These are phyloP conservation scores for Capreolus pygargus DNA, from an alignment of 2,113 vertebrate genomes.

Conservation along the genomic window DNA sequence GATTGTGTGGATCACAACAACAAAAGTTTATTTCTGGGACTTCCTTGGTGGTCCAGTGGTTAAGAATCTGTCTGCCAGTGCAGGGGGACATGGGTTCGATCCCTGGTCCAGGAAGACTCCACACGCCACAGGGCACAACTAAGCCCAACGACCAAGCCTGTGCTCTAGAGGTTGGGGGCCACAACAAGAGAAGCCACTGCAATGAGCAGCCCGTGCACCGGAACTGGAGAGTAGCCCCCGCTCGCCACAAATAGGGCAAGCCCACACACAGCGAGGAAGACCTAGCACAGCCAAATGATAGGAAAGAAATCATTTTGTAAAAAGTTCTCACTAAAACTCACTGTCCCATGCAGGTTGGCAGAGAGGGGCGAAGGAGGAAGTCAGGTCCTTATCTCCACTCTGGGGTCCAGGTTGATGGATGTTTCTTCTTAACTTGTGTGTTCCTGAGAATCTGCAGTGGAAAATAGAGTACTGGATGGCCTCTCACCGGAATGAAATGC, in stretches of 20 bases:
- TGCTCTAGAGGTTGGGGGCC: neutral
- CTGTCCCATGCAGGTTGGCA: neutral
- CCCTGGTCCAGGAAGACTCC: neutral
- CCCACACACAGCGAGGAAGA: neutral
- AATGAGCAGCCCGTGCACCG: fast-evolving
- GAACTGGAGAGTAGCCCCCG: neutral
- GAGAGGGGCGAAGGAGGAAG: no score
- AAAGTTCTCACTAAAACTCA: neutral
- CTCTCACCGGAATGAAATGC: neutral
- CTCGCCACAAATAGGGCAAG: fast-evolving
- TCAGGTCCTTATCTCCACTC: neutral
- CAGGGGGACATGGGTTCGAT: neutral
- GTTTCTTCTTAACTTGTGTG: neutral
- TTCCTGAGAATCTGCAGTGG: neutral
- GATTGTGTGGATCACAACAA: neutral
- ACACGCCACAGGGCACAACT: neutral
- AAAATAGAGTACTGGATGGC: neutral
- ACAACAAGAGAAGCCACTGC: neutral
- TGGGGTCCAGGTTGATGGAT: neutral
- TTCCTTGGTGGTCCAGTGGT: neutral
- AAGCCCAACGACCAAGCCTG: neutral
- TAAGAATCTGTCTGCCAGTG: neutral
- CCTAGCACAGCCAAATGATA: neutral
- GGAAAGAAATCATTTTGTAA: neutral
- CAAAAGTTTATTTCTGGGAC: neutral